Evolutionary conservation across 2,113 vertebrate genomes (phyloP).

Genomic region (Amazona guildingii): DNA sequence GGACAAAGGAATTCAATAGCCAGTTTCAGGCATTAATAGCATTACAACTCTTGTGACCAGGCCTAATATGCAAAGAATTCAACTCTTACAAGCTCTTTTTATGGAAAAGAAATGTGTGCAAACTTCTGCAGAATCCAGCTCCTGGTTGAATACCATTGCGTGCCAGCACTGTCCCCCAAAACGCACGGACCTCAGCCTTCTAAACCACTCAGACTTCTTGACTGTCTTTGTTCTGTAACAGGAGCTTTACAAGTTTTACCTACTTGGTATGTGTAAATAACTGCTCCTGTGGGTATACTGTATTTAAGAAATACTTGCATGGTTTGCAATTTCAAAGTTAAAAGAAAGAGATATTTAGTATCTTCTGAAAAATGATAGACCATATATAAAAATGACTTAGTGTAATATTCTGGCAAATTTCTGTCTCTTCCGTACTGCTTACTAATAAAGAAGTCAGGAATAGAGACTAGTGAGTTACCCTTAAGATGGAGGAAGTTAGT

Average conservation of each 20-base stretch:
- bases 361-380: neutral
- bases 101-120: neutral
- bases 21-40: neutral
- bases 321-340: neutral
- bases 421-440: neutral
- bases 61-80: neutral
- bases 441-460: neutral
- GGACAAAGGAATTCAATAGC: neutral
- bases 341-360: neutral
- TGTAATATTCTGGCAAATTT: neutral
- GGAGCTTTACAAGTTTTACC: neutral
- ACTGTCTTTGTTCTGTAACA: neutral
- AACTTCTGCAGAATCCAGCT: neutral
- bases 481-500: neutral
- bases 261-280: neutral
- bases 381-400: neutral
- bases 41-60: neutral
- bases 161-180: neutral
- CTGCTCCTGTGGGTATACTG: neutral
- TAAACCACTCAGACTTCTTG: neutral
- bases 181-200: neutral
- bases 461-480: neutral
- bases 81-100: neutral
- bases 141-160: neutral
- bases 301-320: neutral